These are phyloP conservation scores for Salvelinus alpinus DNA, from an alignment of 2,113 vertebrate species.

Conservation along the genomic window DNA sequence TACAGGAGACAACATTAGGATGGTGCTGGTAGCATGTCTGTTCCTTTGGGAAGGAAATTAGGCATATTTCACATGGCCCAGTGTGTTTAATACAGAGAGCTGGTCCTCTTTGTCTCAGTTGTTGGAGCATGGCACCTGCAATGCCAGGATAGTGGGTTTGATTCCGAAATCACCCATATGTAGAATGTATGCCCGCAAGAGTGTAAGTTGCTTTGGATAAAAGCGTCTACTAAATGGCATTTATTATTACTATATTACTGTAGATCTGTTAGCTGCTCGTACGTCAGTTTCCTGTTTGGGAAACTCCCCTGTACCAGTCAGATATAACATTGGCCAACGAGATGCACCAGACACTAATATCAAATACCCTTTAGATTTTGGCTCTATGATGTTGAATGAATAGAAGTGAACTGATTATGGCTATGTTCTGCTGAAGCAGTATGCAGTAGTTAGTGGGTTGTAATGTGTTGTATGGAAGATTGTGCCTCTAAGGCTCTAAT, in stretches of 20 bases:
- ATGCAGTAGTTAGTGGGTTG: not conserved
- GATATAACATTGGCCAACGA: slow-evolving; percentile 27
- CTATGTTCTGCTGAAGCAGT: not conserved
- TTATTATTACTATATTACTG: too few species aligned
- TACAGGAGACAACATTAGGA: not conserved
- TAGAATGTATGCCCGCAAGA: too few species aligned
- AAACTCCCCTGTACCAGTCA: slow-evolving; percentile 55
- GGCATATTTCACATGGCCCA: too few species aligned
- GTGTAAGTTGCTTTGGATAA: too few species aligned
- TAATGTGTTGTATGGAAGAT: not conserved
- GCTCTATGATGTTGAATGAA: not conserved
- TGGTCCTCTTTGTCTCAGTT: too few species aligned
- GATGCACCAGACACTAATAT: not conserved
- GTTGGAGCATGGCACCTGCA: too few species aligned
- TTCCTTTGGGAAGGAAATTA: not conserved
- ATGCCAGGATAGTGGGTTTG: too few species aligned
- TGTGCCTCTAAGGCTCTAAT: not conserved
- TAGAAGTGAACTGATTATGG: not conserved
- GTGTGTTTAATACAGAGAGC: too few species aligned
- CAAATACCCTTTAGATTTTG: not conserved
- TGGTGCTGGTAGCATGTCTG: not conserved
- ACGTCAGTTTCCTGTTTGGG: slow-evolving; percentile 50
- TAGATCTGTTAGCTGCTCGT: not conserved
- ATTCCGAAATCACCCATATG: too few species aligned
- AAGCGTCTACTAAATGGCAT: too few species aligned